Conservation (phyloP, 2,797 vertebrate species). For the Tenualosa ilisha region DNA sequence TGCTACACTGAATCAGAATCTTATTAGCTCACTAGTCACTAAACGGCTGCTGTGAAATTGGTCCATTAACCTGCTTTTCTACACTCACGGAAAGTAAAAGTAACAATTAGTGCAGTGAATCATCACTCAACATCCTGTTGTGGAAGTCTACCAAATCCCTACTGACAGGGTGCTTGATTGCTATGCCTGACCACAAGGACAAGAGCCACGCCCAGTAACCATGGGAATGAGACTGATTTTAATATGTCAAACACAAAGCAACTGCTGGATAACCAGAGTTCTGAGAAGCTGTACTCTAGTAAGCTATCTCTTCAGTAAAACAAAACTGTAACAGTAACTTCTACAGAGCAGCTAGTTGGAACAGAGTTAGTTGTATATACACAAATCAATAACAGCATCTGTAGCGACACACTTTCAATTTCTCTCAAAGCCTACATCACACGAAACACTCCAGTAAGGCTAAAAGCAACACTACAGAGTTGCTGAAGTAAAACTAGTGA, state of each 20-base stretch:
- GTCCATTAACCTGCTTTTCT: no score
- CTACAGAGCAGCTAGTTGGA: no score
- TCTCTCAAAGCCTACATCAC: neutral
- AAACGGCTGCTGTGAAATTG: no score
- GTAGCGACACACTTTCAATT: no score
- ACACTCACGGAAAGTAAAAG: no score
- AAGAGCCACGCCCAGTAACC: constrained; percentile 30
- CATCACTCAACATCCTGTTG: neutral
- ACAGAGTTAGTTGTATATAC: no score
- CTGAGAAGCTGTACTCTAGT: neutral
- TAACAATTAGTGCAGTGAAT: neutral
- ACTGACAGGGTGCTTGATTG: neutral
- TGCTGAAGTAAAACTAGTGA: no score
- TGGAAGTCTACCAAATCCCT: no score
- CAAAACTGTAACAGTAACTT: neutral
- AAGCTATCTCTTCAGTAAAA: neutral
- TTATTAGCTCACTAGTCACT: no score
- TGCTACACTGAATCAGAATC: no score
- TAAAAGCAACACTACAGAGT: no score
- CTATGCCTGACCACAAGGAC: neutral
- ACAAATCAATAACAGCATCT: no score
- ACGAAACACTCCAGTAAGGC: neutral
- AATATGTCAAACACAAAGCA: neutral
- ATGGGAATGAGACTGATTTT: constrained; percentile 9
- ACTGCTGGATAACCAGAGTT: neutral